phyloP scores from a whole-genome alignment of 2,888 invertebrate species.

The Cordylochernes scorpioides region DNA sequence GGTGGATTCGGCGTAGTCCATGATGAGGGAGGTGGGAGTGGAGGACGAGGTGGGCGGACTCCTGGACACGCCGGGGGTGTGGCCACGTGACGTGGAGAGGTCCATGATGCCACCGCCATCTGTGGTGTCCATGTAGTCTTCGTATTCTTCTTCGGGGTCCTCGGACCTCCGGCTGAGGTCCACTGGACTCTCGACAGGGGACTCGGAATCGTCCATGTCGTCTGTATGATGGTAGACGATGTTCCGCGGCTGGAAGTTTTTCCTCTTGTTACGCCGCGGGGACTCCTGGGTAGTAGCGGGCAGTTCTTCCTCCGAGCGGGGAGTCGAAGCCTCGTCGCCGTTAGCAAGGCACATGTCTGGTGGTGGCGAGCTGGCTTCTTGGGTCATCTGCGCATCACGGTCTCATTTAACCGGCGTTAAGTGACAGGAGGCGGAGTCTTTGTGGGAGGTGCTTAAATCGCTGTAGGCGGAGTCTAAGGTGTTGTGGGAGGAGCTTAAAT shows the following conservation, averaged over 20 bases:
- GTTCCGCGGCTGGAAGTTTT: slow-evolving; percentile 49
- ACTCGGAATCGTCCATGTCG: slow-evolving; percentile 9
- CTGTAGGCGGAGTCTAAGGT: too few relatives aligned
- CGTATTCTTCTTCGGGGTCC: background rate
- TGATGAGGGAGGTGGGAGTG: slow-evolving; percentile 31
- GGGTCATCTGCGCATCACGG: too few relatives aligned
- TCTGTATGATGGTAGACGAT: slow-evolving; percentile 23
- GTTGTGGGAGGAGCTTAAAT: too few relatives aligned
- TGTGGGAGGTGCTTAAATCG: too few relatives aligned
- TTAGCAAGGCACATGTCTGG: too few relatives aligned
- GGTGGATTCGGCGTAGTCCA: slow-evolving; percentile 48
- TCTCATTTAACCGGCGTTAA: too few relatives aligned
- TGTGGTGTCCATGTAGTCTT: too few relatives aligned
- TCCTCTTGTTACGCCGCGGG: slow-evolving; percentile 35
- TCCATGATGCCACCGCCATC: background rate
- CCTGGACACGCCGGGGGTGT: background rate
- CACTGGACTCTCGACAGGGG: slow-evolving; percentile 15
- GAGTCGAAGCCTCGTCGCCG: too few relatives aligned
- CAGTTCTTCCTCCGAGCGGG: too few relatives aligned
- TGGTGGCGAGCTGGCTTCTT: too few relatives aligned
- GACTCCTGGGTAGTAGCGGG: too few relatives aligned
- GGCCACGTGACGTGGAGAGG: background rate
- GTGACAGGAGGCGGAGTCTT: too few relatives aligned
- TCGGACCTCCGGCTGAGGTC: background rate
- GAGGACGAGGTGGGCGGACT: background rate